Evolutionary conservation across 2,113 vertebrate genomes (phyloP).

Genomic region (Gracilinanus agilis): DNA sequence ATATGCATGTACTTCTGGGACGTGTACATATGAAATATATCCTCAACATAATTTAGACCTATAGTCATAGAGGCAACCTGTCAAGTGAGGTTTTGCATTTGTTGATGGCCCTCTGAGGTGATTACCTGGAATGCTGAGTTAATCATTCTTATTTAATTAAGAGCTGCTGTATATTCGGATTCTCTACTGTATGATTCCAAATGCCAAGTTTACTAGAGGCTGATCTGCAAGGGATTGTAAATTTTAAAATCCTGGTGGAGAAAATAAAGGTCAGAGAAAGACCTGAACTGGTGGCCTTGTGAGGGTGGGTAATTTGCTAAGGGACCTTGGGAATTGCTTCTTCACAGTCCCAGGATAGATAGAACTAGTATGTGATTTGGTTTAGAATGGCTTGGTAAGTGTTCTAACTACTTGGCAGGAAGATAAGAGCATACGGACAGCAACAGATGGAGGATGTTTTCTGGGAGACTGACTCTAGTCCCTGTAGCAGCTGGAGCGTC

Average conservation of each 20-base stretch:
- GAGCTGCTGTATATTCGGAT: neutral
- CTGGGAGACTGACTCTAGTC: neutral
- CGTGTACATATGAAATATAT: neutral
- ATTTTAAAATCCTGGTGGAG: neutral
- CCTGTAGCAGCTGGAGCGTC: neutral
- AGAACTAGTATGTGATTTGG: neutral
- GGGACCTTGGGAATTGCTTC: neutral
- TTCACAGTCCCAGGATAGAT: neutral
- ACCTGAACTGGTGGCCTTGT: neutral
- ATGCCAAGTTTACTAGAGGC: neutral
- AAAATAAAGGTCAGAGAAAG: neutral
- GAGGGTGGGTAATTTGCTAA: neutral
- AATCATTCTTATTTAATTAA: neutral
- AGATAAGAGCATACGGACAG: neutral
- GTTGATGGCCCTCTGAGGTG: neutral
- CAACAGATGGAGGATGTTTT: neutral
- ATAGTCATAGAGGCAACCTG: neutral
- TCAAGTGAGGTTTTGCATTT: neutral
- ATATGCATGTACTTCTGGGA: neutral
- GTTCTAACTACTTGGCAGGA: neutral
- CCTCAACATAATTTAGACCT: neutral
- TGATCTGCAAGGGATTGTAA: neutral
- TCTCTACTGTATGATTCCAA: neutral
- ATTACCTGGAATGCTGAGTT: neutral
- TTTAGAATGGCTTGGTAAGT: neutral